Base-by-base conservation (phyloP, 2,113 vertebrate genomes). In the Rynchops niger region DNA sequence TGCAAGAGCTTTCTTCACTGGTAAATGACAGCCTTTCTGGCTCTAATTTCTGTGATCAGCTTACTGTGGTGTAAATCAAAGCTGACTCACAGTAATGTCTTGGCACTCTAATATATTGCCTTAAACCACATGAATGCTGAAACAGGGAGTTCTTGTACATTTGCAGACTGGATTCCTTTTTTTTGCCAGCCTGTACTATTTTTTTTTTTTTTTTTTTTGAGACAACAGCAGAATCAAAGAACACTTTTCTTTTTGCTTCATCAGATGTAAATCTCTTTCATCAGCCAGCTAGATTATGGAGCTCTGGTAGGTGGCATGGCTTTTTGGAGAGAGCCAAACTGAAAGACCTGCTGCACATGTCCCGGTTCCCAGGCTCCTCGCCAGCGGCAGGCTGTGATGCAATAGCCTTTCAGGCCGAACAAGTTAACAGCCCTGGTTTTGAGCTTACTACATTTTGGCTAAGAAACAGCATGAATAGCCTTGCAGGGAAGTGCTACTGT, bases 361-460 rank as follows among this genome's bases (percentile, higher is more conserved):
- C 93, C 76, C 59, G 79, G 77, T 85, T 97, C 91, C 84, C 94
- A 97, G 96, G 95, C 93, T 95, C 50, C 59, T 7, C 63, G 93
- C 95, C 96, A 95, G 83, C 71, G 14, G 55, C 94, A 70, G 89
- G 53, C 58, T 36, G 87, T 94, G 96, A 96, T 92, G 97, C 56
- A 85, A 95, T 5, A 63, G 86, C 86, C 80, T 83, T 76, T 79
- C 91, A 86, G 0, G 2, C 86, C 38, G 32, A 96, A 80, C 77
- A 92, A 96, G 77, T 95, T 72, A 83, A 47, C 94, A 96, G 82
- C 69, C 69, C 59, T 77, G 83, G 1, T 53, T 89, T 69, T 69
- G 42, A 85, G 59, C 92, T 92, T 89, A 95, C 93, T 96, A 84
- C 70, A 36, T 59, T 93, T 81, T 97, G 95, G 85, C 93, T 87